These are phyloP conservation scores for Lasioglossum marginatum DNA, from an alignment of 2,888 invertebrate species.

Conservation along the genomic window DNA sequence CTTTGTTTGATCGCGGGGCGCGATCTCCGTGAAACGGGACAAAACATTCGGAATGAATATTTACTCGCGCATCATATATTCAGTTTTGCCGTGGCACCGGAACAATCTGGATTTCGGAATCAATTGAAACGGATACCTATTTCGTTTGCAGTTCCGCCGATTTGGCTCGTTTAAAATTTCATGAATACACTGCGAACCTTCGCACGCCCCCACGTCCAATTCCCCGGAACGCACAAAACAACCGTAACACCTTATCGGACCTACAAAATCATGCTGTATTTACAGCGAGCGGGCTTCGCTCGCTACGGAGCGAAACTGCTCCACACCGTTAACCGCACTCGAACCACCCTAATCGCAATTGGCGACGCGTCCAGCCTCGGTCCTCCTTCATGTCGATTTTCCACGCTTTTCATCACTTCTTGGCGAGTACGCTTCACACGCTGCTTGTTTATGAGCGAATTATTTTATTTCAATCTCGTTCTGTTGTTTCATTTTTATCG, in stretches of 20 bases:
- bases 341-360: slow-evolving; percentile 28
- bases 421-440: neutral
- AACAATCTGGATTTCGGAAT: neutral
- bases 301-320: neutral
- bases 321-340: neutral
- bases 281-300: neutral
- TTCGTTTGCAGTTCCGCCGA: slow-evolving; percentile 4
- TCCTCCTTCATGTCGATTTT: neutral
- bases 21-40: slow-evolving; percentile 25
- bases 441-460: neutral
- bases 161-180: slow-evolving; percentile 16
- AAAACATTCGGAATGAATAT: slow-evolving; percentile 33
- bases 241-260: neutral
- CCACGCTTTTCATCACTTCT: neutral
- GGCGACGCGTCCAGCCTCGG: neutral
- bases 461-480: too few relatives aligned
- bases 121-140: slow-evolving; percentile 16
- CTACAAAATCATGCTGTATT: neutral
- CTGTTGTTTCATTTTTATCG: too few relatives aligned
- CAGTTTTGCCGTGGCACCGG: neutral
- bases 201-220: neutral
- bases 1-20: slow-evolving; percentile 30
- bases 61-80: slow-evolving; percentile 20
- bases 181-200: slow-evolving; percentile 9
- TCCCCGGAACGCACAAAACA: neutral